Percentiles rank a stretch among this genome's conserved stretches.
Conservation (phyloP, 2,888 invertebrate species). For the Seladonia tumulorum region DNA sequence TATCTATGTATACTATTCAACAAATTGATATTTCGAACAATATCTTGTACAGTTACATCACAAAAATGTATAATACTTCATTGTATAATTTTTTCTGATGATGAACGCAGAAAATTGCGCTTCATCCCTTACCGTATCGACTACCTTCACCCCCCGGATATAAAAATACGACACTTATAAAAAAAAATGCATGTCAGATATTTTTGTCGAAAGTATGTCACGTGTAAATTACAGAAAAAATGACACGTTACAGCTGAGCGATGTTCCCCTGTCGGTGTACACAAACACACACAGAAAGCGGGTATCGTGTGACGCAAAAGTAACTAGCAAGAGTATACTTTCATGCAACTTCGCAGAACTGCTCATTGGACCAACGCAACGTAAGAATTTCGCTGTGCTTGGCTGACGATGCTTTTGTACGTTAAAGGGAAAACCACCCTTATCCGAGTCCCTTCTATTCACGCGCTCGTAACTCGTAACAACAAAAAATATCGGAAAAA, state of each 20-base stretch:
- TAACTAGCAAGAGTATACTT: background rate
- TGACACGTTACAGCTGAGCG: background rate
- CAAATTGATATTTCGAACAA: no score
- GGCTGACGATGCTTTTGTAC: background rate
- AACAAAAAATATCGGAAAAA: constrained; percentile 5
- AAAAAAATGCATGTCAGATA: background rate
- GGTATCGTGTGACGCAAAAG: background rate
- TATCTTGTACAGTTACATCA: background rate
- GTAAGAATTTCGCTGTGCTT: background rate
- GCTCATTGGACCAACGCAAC: background rate
- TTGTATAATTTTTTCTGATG: background rate
- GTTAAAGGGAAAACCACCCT: constrained; percentile 1
- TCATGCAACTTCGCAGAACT: background rate
- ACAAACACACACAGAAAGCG: background rate
- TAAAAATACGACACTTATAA: background rate
- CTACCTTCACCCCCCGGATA: background rate
- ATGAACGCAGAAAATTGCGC: background rate
- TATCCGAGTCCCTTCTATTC: background rate
- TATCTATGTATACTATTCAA: no score
- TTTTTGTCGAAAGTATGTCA: background rate
- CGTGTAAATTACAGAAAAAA: background rate
- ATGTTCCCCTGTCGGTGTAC: background rate
- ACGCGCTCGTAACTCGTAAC: background rate
- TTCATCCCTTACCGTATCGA: background rate
- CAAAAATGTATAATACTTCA: background rate